phyloP scores from a whole-genome alignment of 2,888 invertebrate genomes.

The Athetis lepigone region DNA sequence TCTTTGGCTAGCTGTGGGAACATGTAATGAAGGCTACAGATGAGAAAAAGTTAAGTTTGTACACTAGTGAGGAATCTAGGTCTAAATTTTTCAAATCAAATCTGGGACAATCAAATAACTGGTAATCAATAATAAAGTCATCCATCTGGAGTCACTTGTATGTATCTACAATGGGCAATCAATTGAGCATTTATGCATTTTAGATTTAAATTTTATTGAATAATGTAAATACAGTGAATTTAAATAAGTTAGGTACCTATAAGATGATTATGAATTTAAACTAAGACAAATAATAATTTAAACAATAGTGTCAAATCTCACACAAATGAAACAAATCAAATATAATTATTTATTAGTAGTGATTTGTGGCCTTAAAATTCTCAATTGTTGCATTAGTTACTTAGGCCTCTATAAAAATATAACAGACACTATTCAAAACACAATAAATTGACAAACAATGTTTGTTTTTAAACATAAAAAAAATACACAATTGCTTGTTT shows the following conservation, averaged over 20 bases:
- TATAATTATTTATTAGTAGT: conserved; percentile 34
- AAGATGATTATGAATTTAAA: too few species aligned
- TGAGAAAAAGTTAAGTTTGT: too few species aligned
- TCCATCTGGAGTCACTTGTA: too few species aligned
- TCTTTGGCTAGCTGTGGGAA: not conserved
- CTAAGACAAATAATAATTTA: not conserved
- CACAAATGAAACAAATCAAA: conserved; percentile 38
- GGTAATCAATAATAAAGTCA: not conserved
- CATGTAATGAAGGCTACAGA: not conserved
- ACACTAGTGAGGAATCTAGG: not conserved
- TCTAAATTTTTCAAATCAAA: not conserved
- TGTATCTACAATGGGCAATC: too few species aligned
- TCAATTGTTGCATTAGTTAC: conserved; percentile 27
- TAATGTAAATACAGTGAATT: too few species aligned
- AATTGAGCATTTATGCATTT: too few species aligned
- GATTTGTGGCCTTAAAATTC: conserved; percentile 56
- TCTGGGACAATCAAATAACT: not conserved
- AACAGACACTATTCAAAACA: conserved; percentile 48
- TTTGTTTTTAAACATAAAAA: conserved; percentile 17
- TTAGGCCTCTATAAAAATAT: conserved; percentile 57
- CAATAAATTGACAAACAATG: conserved; percentile 47
- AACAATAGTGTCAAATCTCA: conserved; percentile 29
- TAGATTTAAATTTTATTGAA: too few species aligned
- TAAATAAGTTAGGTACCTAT: too few species aligned
- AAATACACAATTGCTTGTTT: conserved; percentile 47